Evolutionary conservation across 2,888 invertebrate species (phyloP).

Genomic region (Cheilosia urbana): DNA sequence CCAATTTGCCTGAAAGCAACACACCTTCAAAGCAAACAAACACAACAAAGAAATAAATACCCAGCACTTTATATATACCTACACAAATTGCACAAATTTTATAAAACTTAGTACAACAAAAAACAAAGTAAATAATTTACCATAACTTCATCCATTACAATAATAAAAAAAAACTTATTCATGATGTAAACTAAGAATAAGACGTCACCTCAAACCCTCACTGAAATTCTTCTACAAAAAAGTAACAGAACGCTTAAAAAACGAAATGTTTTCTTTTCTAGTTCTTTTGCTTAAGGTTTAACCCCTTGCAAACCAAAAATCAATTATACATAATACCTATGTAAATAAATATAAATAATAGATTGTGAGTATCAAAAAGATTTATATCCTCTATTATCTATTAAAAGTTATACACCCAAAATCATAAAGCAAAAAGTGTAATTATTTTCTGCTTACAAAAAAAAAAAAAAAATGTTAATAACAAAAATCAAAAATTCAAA

Average conservation of each 20-base stretch:
- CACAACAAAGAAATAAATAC: constrained; percentile 13
- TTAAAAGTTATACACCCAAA: constrained; percentile 30
- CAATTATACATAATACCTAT: constrained; percentile 68
- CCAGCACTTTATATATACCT: constrained; percentile 54
- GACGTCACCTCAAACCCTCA: constrained; percentile 78
- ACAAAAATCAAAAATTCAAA: constrained; percentile 17
- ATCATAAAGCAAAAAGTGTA: constrained; percentile 46
- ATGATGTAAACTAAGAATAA: constrained; percentile 49
- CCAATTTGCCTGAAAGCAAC: constrained; percentile 37
- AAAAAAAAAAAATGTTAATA: constrained; percentile 41
- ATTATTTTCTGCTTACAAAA: constrained; percentile 65
- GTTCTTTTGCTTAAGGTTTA: constrained; percentile 64
- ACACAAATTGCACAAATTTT: constrained; percentile 74
- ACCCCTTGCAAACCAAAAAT: constrained; percentile 59
- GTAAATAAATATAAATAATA: constrained; percentile 65
- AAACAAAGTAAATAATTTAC: constrained; percentile 57
- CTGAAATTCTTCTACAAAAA: constrained; percentile 77
- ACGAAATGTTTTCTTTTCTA: constrained; percentile 28
- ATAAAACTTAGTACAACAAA: constrained; percentile 59
- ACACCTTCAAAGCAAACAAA: constrained; percentile 19
- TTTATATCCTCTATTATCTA: constrained; percentile 50
- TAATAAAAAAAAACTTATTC: constrained; percentile 30
- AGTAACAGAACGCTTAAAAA: constrained; percentile 36
- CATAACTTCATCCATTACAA: constrained; percentile 35
- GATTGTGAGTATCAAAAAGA: constrained; percentile 44